Conservation (phyloP, 2,113 vertebrate species). For the Macrotus californicus region DNA sequence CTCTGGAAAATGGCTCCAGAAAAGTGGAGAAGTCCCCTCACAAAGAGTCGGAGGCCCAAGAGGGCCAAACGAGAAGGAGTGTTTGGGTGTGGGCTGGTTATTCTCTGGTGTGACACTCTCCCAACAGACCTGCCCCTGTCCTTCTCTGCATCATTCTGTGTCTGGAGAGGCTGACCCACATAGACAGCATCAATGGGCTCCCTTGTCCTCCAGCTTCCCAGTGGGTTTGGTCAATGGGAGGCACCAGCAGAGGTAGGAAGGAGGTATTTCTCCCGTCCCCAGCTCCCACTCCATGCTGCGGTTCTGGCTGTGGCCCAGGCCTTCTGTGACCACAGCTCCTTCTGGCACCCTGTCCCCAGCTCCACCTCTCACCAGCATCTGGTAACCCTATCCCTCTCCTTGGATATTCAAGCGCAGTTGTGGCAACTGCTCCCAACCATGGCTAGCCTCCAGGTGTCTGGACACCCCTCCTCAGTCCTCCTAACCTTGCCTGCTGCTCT, state of each 20-base stretch:
- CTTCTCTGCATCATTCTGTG: not conserved
- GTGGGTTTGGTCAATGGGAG: not conserved
- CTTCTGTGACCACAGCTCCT: not conserved
- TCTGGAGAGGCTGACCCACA: accelerated
- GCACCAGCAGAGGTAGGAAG: not conserved
- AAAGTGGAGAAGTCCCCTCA: not conserved
- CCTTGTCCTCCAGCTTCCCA: not conserved
- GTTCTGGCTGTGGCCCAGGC: not conserved
- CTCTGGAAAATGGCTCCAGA: not conserved
- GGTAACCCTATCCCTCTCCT: not conserved
- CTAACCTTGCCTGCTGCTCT: not conserved
- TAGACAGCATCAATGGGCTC: no score
- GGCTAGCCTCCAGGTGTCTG: not conserved
- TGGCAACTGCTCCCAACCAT: not conserved
- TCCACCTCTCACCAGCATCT: not conserved
- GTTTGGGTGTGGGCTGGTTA: not conserved
- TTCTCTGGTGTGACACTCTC: not conserved
- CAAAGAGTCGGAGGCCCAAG: not conserved
- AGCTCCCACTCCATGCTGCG: accelerated
- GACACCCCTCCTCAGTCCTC: not conserved
- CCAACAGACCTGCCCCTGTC: not conserved
- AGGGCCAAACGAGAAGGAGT: not conserved
- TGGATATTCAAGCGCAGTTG: not conserved
- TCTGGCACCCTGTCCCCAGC: not conserved
- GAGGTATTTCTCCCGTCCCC: not conserved